phyloP scores from a whole-genome alignment of 1,140 invertebrate species.

The Drosophila teissieri region DNA sequence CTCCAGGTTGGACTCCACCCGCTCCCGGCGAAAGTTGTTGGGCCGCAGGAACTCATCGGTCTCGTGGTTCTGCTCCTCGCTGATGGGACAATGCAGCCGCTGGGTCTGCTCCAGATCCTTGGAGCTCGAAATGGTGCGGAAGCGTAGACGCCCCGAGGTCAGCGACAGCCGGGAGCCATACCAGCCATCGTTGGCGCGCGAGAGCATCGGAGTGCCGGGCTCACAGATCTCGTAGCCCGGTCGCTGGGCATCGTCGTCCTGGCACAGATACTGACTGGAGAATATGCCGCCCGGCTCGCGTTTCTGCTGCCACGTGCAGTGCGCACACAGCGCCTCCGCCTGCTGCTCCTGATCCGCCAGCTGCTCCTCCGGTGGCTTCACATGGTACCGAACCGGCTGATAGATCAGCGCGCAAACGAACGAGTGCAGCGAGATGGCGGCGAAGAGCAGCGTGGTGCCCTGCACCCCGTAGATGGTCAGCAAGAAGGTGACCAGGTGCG shows the following conservation, averaged over 20 bases:
- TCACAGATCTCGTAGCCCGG: slow-evolving; percentile 88
- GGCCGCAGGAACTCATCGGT: slow-evolving; percentile 59
- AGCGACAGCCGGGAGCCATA: slow-evolving; percentile 85
- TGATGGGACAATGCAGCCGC: slow-evolving; percentile 58
- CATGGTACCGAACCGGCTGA: slow-evolving; percentile 88
- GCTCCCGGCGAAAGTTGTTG: slow-evolving; percentile 76
- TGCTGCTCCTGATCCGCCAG: slow-evolving; percentile 19
- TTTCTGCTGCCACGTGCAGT: slow-evolving; percentile 69
- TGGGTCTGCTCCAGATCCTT: slow-evolving; percentile 72
- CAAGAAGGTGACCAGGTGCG: slow-evolving; percentile 86
- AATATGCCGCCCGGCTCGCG: slow-evolving; percentile 85
- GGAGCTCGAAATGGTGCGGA: slow-evolving; percentile 74
- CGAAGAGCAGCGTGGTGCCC: slow-evolving; percentile 86
- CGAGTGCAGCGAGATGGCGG: slow-evolving; percentile 86
- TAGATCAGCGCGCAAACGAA: slow-evolving; percentile 86
- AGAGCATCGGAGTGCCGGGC: slow-evolving; percentile 88
- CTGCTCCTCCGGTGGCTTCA: slow-evolving; percentile 6
- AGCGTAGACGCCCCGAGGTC: slow-evolving; percentile 53
- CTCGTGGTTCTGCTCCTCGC: slow-evolving; percentile 46
- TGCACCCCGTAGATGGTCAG: slow-evolving; percentile 86
- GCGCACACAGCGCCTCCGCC: slow-evolving; percentile 59
- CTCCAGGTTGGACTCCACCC: slow-evolving; percentile 63
- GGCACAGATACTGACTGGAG: slow-evolving; percentile 89
- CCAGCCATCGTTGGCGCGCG: slow-evolving; percentile 88
- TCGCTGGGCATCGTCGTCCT: slow-evolving; percentile 87